These are phyloP conservation scores for Drosophila bunnanda DNA, from an alignment of 2,888 invertebrate species.

Conservation along the genomic window DNA sequence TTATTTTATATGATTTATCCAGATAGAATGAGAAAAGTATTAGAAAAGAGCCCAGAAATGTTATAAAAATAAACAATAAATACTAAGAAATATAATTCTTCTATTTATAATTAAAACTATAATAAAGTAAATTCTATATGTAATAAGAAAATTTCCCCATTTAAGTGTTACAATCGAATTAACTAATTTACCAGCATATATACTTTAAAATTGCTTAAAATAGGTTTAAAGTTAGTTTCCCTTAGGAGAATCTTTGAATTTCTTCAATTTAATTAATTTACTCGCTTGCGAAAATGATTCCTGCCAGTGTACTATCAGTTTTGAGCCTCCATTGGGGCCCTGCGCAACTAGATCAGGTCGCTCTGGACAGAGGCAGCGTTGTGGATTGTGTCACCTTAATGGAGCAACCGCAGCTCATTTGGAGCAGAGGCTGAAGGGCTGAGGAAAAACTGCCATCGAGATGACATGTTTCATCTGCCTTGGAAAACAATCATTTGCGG, in stretches of 20 bases:
- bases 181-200: neutral
- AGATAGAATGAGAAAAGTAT: too few relatives aligned
- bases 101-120: neutral
- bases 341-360: conserved; percentile 41
- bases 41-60: neutral
- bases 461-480: conserved; percentile 58
- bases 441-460: conserved; percentile 35
- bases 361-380: conserved; percentile 34
- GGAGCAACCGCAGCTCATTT: conserved; percentile 43
- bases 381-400: conserved; percentile 46
- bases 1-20: too few relatives aligned
- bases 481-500: conserved; percentile 42
- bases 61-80: neutral
- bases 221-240: too few relatives aligned
- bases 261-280: too few relatives aligned
- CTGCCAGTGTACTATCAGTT: conserved; percentile 23
- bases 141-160: neutral
- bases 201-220: too few relatives aligned
- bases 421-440: conserved; percentile 17
- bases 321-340: conserved; percentile 1
- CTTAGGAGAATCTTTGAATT: too few relatives aligned
- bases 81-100: neutral
- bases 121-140: neutral
- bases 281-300: too few relatives aligned
- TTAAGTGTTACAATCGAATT: neutral